Conservation (phyloP, 1,140 invertebrate genomes). For the Pogonus chalceus region DNA sequence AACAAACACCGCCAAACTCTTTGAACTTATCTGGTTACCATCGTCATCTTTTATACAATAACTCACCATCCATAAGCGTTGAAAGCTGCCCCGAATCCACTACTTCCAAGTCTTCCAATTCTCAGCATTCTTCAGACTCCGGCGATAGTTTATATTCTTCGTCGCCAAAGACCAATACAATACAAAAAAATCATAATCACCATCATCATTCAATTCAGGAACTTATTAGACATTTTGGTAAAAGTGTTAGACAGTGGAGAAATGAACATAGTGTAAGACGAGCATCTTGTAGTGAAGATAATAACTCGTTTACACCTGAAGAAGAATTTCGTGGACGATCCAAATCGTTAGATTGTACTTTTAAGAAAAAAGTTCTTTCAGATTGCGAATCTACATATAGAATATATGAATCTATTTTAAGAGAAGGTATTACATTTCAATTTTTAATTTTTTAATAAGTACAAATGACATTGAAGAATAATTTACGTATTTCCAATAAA, state of each 20-base stretch:
- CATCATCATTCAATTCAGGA: slow-evolving; percentile 61
- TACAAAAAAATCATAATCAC: slow-evolving; percentile 28
- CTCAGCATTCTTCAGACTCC: not conserved
- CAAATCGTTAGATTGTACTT: slow-evolving; percentile 61
- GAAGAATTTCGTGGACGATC: slow-evolving; percentile 62
- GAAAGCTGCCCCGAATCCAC: not conserved
- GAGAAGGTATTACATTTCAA: slow-evolving; percentile 60
- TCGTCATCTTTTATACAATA: slow-evolving; percentile 18
- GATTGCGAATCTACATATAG: slow-evolving; percentile 72
- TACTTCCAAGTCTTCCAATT: not conserved
- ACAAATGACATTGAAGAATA: not conserved
- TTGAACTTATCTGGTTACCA: too few species aligned
- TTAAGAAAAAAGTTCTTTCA: slow-evolving; percentile 33
- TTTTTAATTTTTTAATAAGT: too few species aligned
- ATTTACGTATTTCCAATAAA: not conserved
- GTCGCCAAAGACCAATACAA: not conserved
- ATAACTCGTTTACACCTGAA: slow-evolving; percentile 36
- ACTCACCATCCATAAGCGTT: not conserved
- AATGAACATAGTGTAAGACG: slow-evolving; percentile 24
- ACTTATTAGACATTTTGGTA: slow-evolving; percentile 58
- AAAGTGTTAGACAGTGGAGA: slow-evolving; percentile 52
- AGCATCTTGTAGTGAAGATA: slow-evolving; percentile 40
- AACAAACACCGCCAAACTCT: not conserved
- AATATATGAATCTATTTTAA: slow-evolving; percentile 68
- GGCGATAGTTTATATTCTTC: not conserved